A percentile compares a stretch with the other conserved stretches of the same genome.
These are phyloP conservation scores for Loxodonta africana DNA, from an alignment of 2,113 vertebrate genomes.

Conservation along the genomic window DNA sequence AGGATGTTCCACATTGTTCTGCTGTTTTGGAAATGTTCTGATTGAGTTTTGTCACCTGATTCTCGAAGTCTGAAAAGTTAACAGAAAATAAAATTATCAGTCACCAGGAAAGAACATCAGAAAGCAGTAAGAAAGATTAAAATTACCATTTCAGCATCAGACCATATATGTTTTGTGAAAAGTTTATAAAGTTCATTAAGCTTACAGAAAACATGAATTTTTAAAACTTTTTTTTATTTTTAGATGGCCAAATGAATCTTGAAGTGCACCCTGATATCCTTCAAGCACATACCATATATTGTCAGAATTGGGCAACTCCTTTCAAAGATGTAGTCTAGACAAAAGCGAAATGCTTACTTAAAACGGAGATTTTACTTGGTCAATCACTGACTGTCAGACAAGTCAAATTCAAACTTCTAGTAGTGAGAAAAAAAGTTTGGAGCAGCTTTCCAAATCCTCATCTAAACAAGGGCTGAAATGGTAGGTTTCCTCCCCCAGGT, in stretches of 20 bases:
- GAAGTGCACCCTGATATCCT: not conserved
- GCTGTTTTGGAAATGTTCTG: constrained; percentile 9
- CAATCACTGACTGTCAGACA: not conserved
- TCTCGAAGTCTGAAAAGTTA: constrained; percentile 72
- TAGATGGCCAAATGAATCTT: not conserved
- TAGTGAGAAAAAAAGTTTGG: not conserved
- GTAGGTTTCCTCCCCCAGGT: not conserved
- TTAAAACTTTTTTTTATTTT: constrained; percentile 32
- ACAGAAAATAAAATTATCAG: constrained; percentile 1
- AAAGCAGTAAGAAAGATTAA: not conserved
- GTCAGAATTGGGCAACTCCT: not conserved
- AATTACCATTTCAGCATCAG: not conserved
- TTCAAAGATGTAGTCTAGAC: constrained; percentile 18
- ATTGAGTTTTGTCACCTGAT: constrained; percentile 50
- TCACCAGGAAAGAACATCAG: not conserved
- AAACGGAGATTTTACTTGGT: constrained; percentile 25
- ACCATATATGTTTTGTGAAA: not conserved
- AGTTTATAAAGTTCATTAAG: not conserved
- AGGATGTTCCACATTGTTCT: constrained; percentile 19
- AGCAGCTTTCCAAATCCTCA: not conserved
- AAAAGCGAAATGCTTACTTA: constrained; percentile 18
- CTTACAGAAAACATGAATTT: not conserved
- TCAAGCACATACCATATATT: not conserved
- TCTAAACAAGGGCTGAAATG: not conserved
- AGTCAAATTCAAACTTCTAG: not conserved